phyloP scores from a whole-genome alignment of 2,113 vertebrate species.

The Datnioides undecimradiatus region DNA sequence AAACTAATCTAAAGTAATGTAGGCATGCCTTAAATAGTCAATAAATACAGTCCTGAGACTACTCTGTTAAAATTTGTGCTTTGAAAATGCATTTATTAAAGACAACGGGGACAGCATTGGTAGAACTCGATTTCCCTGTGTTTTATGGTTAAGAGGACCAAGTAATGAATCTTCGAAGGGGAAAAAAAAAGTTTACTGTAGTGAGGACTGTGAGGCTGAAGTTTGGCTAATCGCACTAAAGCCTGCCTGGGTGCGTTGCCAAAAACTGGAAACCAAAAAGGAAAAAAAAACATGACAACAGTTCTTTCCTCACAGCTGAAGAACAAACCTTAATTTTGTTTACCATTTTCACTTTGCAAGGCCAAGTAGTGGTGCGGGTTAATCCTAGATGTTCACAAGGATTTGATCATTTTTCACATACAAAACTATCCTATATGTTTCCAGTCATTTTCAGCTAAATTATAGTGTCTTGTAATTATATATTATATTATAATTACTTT shows the following conservation, averaged over 20 bases:
- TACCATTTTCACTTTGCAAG: too few species aligned
- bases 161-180: background rate
- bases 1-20: background rate
- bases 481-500: background rate
- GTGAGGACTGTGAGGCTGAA: background rate
- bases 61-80: background rate
- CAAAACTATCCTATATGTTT: background rate
- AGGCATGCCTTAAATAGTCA: background rate
- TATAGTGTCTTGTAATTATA: too few species aligned
- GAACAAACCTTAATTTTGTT: too few species aligned
- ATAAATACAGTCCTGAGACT: background rate
- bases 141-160: background rate
- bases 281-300: background rate
- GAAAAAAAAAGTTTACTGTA: background rate
- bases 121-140: background rate
- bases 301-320: background rate
- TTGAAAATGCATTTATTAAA: background rate
- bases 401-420: background rate
- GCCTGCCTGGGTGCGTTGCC: background rate
- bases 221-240: background rate
- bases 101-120: background rate
- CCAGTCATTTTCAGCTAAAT: background rate
- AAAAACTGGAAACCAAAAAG: background rate
- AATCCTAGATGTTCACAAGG: background rate
- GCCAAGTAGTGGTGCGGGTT: background rate